phyloP scores from a whole-genome alignment of 2,888 invertebrate species.

The Lasioglossum calceatum region DNA sequence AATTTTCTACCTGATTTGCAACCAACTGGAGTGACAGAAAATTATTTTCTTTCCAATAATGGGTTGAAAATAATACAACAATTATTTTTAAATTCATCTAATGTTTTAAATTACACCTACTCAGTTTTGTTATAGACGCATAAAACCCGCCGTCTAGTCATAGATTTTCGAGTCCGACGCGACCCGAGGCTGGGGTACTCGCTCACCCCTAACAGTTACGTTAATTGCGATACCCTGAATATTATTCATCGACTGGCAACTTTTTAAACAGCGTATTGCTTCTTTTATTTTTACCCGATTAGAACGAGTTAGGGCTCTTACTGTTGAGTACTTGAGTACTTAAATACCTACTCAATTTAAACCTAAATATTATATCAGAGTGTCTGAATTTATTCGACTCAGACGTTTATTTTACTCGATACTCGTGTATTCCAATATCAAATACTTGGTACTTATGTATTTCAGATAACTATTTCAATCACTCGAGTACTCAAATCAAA shows the following conservation, averaged over 20 bases:
- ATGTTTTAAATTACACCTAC: too few species aligned
- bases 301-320: slow-evolving; percentile 22
- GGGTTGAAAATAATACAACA: too few species aligned
- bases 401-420: not conserved
- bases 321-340: not conserved
- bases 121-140: too few species aligned
- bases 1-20: too few species aligned
- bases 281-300: slow-evolving; percentile 1
- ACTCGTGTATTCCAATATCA: not conserved
- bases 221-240: not conserved
- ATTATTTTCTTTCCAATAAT: too few species aligned
- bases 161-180: too few species aligned
- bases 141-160: too few species aligned
- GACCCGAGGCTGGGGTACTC: too few species aligned
- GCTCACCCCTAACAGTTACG: too few species aligned
- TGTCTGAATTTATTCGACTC: not conserved
- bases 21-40: too few species aligned
- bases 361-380: not conserved
- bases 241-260: slow-evolving; percentile 17
- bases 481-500: not conserved
- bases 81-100: too few species aligned
- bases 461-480: not conserved
- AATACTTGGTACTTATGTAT: not conserved
- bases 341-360: not conserved
- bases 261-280: slow-evolving; percentile 19